Conservation (phyloP, 2,113 vertebrate species). For the Axis porcinus region DNA sequence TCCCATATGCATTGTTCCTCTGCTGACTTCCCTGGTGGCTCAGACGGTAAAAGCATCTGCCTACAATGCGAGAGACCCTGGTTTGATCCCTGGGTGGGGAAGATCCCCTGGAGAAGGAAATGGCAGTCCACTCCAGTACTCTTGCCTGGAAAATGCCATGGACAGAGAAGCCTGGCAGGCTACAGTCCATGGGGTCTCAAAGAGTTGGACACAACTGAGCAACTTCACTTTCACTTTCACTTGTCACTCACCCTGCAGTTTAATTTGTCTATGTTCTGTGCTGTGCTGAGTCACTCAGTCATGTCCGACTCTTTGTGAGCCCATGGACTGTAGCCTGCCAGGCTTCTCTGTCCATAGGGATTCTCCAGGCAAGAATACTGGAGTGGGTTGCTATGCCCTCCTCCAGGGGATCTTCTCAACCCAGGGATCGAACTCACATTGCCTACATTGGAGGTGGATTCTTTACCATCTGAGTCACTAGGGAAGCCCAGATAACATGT, state of each 20-base stretch:
- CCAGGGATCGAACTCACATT: no score
- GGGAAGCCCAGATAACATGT: neutral
- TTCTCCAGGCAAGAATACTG: no score
- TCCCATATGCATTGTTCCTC: neutral
- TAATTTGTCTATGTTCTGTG: neutral
- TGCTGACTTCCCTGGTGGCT: neutral
- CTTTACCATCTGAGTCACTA: no score
- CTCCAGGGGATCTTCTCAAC: no score
- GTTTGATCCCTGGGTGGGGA: neutral
- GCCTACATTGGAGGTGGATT: no score
- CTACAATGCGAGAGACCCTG: fast-evolving
- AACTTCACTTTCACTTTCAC: neutral
- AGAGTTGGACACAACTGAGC: neutral
- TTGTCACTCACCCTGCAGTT: neutral
- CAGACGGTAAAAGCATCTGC: neutral
- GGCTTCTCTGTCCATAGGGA: no score
- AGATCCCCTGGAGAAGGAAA: neutral
- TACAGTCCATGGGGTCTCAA: neutral
- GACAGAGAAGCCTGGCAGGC: neutral
- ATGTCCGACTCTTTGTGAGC: no score
- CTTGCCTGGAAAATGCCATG: neutral
- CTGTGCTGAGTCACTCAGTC: no score
- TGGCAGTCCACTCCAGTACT: neutral
- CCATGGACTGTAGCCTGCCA: no score
- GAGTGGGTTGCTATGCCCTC: no score